Evolutionary conservation across 2,888 invertebrate species (phyloP).

Genomic region (Acanthacorydalis orientalis): DNA sequence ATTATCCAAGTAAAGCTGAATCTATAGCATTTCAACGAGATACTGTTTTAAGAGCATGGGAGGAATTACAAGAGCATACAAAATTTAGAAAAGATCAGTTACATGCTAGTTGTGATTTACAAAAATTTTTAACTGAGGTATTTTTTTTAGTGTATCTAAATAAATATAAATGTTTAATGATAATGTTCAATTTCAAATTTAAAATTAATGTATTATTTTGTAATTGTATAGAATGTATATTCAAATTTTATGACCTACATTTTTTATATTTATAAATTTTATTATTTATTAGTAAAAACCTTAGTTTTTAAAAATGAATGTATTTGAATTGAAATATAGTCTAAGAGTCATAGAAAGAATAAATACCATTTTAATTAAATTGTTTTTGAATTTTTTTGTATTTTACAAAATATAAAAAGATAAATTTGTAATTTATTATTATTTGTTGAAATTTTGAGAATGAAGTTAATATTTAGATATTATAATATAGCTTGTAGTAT

Average conservation of each 20-base stretch:
- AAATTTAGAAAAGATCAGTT: constrained; percentile 64
- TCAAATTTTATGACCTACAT: no score
- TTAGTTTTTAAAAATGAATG: background rate
- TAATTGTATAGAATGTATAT: background rate
- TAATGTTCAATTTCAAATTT: background rate
- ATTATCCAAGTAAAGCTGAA: constrained; percentile 82
- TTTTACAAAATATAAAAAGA: no score
- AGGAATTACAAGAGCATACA: constrained; percentile 65
- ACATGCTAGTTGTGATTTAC: constrained; percentile 74
- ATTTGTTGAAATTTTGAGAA: background rate
- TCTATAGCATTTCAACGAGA: constrained; percentile 79
- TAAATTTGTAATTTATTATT: background rate
- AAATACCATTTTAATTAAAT: no score
- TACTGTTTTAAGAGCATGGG: constrained; percentile 77
- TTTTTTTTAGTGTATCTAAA: no score
- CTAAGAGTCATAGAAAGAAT: no score
- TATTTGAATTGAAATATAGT: no score
- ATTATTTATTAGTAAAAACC: background rate
- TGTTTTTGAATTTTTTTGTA: no score
- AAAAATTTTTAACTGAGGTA: constrained; percentile 71
- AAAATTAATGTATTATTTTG: background rate
- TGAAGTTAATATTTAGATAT: background rate
- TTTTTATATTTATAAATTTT: no score
- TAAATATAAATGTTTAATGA: background rate
- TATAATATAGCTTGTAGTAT: background rate